phyloP scores from a whole-genome alignment of 30 jellyfish, hydroid and myxozoan species.

The Hydra vulgaris region DNA sequence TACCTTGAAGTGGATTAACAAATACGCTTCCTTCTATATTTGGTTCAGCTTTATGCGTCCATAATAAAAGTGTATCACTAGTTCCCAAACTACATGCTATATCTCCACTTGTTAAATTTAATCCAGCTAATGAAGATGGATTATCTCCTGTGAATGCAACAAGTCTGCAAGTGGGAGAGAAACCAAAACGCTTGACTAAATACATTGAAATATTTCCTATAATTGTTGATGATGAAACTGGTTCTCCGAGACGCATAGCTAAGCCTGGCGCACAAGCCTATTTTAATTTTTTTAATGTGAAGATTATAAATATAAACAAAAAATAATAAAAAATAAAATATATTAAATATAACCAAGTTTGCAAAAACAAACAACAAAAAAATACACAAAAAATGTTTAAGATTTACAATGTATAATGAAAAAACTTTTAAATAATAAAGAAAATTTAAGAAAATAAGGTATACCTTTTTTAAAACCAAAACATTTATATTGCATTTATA shows the following conservation, averaged over 20 bases:
- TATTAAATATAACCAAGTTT: too few species aligned
- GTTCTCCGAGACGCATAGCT: slow-evolving; percentile 37
- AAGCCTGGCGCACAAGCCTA: slow-evolving; percentile 80
- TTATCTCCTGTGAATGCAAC: slow-evolving; percentile 85
- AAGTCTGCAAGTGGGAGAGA: slow-evolving; percentile 38
- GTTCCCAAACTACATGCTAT: slow-evolving; percentile 90
- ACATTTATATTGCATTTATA: too few species aligned
- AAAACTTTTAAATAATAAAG: too few species aligned
- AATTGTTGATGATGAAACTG: slow-evolving; percentile 46
- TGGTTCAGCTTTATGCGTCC: slow-evolving; percentile 44
- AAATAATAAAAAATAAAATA: too few species aligned
- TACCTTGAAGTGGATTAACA: slow-evolving; percentile 70
- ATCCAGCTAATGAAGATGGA: slow-evolving; percentile 86
- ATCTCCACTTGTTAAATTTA: slow-evolving; percentile 57
- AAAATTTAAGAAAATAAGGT: too few species aligned
- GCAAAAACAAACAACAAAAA: too few species aligned
- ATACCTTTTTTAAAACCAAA: too few species aligned
- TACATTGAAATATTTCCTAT: slow-evolving; percentile 54
- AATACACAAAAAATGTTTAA: too few species aligned
- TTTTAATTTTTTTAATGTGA: not conserved
- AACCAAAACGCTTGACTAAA: slow-evolving; percentile 52
- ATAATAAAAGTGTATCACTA: slow-evolving; percentile 73
- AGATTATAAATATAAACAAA: too few species aligned
- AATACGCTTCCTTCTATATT: slow-evolving; percentile 58
- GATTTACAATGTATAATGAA: too few species aligned